A percentile compares a stretch with the other conserved stretches of the same genome.
These are phyloP conservation scores for Leptopilina syphax DNA, from an alignment of 2,888 invertebrate species.

Conservation along the genomic window DNA sequence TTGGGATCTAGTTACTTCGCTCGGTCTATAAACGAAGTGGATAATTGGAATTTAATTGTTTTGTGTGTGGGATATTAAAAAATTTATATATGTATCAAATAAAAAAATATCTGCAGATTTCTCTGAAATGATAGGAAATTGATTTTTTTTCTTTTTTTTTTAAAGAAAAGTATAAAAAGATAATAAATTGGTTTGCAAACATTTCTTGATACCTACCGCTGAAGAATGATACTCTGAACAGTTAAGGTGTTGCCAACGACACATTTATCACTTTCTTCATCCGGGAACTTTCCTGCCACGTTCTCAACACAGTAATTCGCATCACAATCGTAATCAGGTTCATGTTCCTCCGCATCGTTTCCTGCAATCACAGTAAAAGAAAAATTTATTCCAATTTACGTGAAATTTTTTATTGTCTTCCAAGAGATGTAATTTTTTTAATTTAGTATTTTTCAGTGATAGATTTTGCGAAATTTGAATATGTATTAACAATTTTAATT, in stretches of 20 bases:
- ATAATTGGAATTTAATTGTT: too few relatives aligned
- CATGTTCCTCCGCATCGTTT: constrained; percentile 79
- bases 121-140: too few relatives aligned
- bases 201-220: constrained; percentile 78
- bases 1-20: too few relatives aligned
- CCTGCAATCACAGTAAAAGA: constrained; percentile 68
- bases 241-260: constrained; percentile 82
- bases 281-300: constrained; percentile 75
- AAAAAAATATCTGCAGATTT: too few relatives aligned
- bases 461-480: too few relatives aligned
- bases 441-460: too few relatives aligned
- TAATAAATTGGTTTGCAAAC: constrained; percentile 11
- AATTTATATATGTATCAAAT: too few relatives aligned
- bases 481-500: too few relatives aligned
- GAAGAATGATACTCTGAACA: constrained; percentile 88
- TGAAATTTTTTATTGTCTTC: too few relatives aligned
- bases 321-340: constrained; percentile 79
- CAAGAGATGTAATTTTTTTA: too few relatives aligned
- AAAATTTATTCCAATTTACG: neutral
- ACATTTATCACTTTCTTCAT: constrained; percentile 72
- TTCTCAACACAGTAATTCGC: constrained; percentile 76
- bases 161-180: neutral
- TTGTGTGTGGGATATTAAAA: too few relatives aligned
- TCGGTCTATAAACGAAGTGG: too few relatives aligned
- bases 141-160: neutral